Base-by-base conservation (phyloP, 2,113 vertebrate genomes). In the Cololabis saira region DNA sequence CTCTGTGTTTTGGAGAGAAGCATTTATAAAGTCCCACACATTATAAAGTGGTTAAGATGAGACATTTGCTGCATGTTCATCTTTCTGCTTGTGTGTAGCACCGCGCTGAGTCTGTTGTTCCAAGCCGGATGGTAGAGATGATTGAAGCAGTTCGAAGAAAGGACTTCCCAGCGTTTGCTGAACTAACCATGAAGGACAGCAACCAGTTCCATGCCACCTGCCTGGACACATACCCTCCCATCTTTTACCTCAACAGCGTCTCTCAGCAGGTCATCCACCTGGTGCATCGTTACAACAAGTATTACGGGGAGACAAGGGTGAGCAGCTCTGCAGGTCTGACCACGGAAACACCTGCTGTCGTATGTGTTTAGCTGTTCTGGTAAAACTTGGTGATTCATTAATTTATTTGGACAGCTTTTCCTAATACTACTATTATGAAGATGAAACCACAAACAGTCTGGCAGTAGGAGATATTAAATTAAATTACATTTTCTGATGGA, bases 141-240 rank as follows among this genome's bases (percentile, higher is more conserved):
- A 87, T 66, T 12, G 81, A 8, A 21, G 94, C 93, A 2, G 87
- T 99, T 80, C 88, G 0, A 2, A 90, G 83, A 22, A 90, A 86
- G 43, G 92, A 99, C 85, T 99, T 99, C 0, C 74, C 92, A 58
- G 81, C 82, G 0, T 99, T 99, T 0, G 97, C 93, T 19, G 92
- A 94, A 77, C 92, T 99, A 42, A 94, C 96, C 81, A 99, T 99
- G 96, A 92, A 90, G 76, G 97, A 98, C 88, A 99, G 98, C 87
- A 99, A 98, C 91, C 98, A 99, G 89, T 98, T 98, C 78, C 98
- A 99, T 0, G 96, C 98, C 82, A 97, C 93, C 60, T 99, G 98
- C 85, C 92, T 99, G 1, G 98, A 99, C 90, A 99, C 97, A 17
- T 97, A 95, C 80, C 98, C 97, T 0, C 98, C 98, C 21, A 95